Base-by-base conservation (phyloP, 2,113 vertebrate genomes). In the Scomber scombrus region DNA sequence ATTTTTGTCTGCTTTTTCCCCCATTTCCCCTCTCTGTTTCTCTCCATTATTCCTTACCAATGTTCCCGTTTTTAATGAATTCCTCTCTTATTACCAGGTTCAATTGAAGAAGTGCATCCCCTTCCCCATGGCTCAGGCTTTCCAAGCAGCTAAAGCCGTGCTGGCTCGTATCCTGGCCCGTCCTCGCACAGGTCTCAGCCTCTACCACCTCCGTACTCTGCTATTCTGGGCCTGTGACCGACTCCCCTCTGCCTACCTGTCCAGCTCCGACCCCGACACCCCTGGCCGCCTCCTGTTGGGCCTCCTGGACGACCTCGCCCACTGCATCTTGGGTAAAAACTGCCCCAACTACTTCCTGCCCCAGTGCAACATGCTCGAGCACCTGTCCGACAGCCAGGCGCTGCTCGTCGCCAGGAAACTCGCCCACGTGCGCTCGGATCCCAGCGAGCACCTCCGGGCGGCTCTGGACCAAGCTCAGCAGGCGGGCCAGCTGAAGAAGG, bases 171-270 rank as follows among this genome's bases (percentile, higher is more conserved):
- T 97, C 72, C 93, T 96, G 71, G 92, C 95, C 0, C 95, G 96
- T 0, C 96, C 95, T 0, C 94, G 92, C 1, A 78, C 90, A 0
- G 92, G 95, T 82, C 92, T 96, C 62, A 95, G 95, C 85, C 94
- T 96, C 81, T 97, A 97, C 88, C 96, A 97, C 82, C 93, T 97
- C 60, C 93, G 96, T 31, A 96, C 96, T 0, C 84, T 96, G 29
- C 93, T 96, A 23, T 96, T 97, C 84, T 96, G 96, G 96, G 96
- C 96, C 11, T 97, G 96, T 12, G 96, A 97, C 82, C 94, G 96
- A 6, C 94, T 97, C 19, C 96, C 96, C 0, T 46, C 92, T 0
- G 88, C 95, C 70, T 97, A 95, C 88, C 84, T 97, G 64, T 94
- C 93, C 62, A 89, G 93, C 76, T 56, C 88, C 0, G 95, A 95